Evolutionary conservation across 2,888 invertebrate species (phyloP), one percentile per base, ranked within the genome.

Genomic region (Reticulitermes lucifugus): DNA sequence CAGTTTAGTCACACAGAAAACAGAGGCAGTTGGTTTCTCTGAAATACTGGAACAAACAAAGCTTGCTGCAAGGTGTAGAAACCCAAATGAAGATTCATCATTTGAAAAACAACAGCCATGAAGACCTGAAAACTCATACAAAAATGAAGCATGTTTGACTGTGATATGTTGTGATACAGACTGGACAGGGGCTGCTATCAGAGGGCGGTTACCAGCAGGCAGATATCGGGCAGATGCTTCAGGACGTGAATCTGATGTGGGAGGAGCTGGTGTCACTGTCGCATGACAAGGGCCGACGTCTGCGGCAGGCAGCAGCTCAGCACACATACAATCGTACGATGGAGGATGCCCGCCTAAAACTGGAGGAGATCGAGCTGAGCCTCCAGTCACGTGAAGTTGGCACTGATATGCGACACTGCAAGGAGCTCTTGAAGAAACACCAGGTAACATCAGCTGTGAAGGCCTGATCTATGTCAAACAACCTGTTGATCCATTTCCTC

Each of bases 291-390:
- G 98, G 93, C 88, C 94, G 92, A 91, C 95, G 94, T 89, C 92
- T 99, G 86, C 92, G 96, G n/a, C 98, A 99, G 91, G 98, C 98
- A 0, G 94, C 95, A 0, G 95, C 96, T 46, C 98, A 98, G 90
- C 95, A 96, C 84, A 89, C 89, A 7, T 94, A 95, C 89, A 95
- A 93, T 90, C 94, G 96, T 82, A 95, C 96, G 0, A 94, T 99
- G 88, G 98, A 98, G 88, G 98, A 98, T 91, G 97, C 98, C 0
- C 94, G 96, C 88, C 93, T 94, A 41, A 97, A 98, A 88, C 92
- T 99, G 25, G 95, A 95, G 86, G 98, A 98, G 89, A 93, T 99
- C 88, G 96, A 97, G 89, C 92, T 92, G 0, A 94, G 95, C 0
- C 92, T 99, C 70, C 94, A 93, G 88, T 96, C 96, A 87, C 94